A percentile compares a stretch with the other conserved stretches of the same genome.
Evolutionary conservation across 2,797 vertebrate species (phyloP).

Genomic region (Acanthurus tractus): DNA sequence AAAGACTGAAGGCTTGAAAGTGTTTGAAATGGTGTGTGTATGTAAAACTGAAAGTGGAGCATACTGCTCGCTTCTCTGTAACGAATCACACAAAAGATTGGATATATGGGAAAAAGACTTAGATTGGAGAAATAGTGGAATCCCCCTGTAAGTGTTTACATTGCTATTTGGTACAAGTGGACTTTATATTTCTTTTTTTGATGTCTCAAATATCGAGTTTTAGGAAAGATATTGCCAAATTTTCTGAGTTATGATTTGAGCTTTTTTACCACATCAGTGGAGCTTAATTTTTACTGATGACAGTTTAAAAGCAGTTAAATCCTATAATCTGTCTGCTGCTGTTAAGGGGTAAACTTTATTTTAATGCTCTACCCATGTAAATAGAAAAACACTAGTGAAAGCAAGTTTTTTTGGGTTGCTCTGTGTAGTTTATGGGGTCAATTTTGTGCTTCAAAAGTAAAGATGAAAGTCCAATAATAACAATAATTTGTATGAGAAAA

Average conservation of each 20-base stretch:
- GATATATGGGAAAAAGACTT: not conserved
- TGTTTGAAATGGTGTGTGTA: too few species aligned
- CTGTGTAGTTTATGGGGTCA: not conserved
- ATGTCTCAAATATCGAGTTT: not conserved
- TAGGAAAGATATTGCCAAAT: not conserved
- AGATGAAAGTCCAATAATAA: not conserved
- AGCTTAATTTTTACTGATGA: not conserved
- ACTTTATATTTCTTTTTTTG: not conserved
- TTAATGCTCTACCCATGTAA: constrained; percentile 1
- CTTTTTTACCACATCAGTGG: not conserved
- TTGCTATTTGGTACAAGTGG: not conserved
- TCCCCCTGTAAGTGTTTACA: not conserved
- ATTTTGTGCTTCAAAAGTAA: constrained; percentile 11
- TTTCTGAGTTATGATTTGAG: not conserved
- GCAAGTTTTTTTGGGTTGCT: not conserved
- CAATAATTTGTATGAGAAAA: not conserved
- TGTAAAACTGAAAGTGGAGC: too few species aligned
- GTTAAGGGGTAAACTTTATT: not conserved
- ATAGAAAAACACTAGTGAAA: not conserved
- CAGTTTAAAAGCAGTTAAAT: not conserved
- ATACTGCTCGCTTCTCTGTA: too few species aligned
- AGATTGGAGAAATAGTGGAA: not conserved
- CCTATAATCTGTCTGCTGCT: not conserved
- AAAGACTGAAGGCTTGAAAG: too few species aligned
- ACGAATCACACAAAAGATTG: not conserved